Percentiles rank a stretch among this genome's conserved stretches.
Evolutionary conservation across 2,113 vertebrate species (phyloP).

Genomic region (Sander vitreus): DNA sequence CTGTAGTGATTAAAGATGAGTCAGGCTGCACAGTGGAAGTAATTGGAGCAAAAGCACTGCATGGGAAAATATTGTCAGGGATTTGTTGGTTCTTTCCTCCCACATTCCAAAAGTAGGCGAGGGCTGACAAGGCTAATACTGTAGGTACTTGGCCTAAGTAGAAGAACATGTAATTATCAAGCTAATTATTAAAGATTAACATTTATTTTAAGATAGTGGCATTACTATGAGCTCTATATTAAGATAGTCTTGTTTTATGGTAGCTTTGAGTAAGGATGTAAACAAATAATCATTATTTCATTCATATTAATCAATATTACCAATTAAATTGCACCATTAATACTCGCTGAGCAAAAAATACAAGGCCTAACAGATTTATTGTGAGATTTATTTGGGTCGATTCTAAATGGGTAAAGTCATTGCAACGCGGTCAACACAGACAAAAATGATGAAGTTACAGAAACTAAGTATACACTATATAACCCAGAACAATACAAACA

Average conservation of each 20-base stretch:
- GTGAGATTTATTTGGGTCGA: background rate
- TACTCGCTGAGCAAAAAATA: background rate
- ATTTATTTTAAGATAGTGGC: background rate
- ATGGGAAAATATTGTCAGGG: slow-evolving; percentile 39
- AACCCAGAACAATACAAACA: too few relatives aligned
- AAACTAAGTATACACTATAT: too few relatives aligned
- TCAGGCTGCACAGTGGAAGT: slow-evolving; percentile 52
- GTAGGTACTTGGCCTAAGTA: background rate
- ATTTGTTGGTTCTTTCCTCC: slow-evolving; percentile 2
- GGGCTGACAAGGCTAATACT: background rate
- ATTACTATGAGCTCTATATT: background rate
- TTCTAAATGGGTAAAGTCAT: background rate
- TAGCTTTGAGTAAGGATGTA: background rate
- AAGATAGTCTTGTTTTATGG: background rate
- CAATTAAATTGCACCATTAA: background rate
- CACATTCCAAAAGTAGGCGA: background rate
- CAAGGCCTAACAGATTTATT: background rate
- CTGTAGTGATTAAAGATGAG: slow-evolving; percentile 64
- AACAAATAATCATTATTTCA: background rate
- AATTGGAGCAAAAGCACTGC: slow-evolving; percentile 33
- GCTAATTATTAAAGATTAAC: background rate
- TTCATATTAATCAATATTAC: background rate
- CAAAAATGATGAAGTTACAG: background rate
- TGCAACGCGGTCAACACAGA: fast-evolving
- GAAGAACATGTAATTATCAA: background rate